Evolutionary conservation across 2,113 vertebrate species (phyloP), one percentile per base, ranked within the genome.

Genomic region (Hippocampus abdominalis): DNA sequence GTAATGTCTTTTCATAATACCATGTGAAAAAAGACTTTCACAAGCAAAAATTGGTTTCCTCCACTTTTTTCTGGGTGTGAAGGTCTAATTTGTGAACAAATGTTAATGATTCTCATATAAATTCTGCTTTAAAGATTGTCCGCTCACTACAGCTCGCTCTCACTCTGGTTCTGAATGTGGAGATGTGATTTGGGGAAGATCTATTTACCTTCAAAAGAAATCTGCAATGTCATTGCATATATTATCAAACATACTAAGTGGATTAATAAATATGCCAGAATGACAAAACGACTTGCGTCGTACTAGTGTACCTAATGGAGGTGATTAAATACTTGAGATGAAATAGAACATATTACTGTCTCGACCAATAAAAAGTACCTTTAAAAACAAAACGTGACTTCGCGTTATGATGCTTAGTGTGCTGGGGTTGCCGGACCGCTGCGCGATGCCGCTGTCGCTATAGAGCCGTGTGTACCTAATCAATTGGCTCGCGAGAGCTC

Each of bases 361-460:
- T 29, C 39, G 4, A 42, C 15, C 9, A 15, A 21, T 42, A 63
- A n/a, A 13, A 23, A 64, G 32, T 7, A 12, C 16, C 12, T 8
- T 42, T 23, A 15, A 8, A 64, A 64, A 16, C 5, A 32, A 60
- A 60, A 8, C 40, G 18, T 46, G 9, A 64, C 13, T 40, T 42
- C 44, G 21, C 21, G 23, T 42, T 6, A 15, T 40, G 3, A 42
- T 44, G 39, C 20, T 62, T 20, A 15, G 39, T 3, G 5, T 27
- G 25, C 2, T 27, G 23, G 13, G 63, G 13, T 25, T 6, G 13
- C 42, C 62, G 23, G 39, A 4, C n/a, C 46, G 42, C 63, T 46
- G 42, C 42, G 27, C 18, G 27, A 8, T 64, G 72, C 85, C 86
- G 88, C 88, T 86, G 84, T 68, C 32, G 18, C 18, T 39, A 9